Conservation (phyloP, 2,113 vertebrate species). For the Collichthys lucidus region DNA sequence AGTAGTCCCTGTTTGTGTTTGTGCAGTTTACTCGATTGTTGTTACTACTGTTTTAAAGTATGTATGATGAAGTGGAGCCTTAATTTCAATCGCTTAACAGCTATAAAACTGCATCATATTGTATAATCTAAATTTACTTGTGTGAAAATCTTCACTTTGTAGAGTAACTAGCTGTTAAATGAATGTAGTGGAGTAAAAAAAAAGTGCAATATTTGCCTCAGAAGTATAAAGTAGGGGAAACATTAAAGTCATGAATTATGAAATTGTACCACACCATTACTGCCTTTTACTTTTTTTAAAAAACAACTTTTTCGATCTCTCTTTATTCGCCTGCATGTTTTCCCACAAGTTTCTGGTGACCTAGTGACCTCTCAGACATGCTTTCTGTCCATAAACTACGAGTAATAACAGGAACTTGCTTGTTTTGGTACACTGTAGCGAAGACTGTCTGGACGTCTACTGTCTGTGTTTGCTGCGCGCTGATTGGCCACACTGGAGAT, state of each 20-base stretch:
- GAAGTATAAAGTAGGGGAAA: background rate
- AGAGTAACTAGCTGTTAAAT: background rate
- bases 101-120: background rate
- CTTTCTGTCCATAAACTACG: slow-evolving; percentile 23
- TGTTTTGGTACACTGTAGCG: slow-evolving; percentile 63
- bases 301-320: no score
- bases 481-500: slow-evolving; percentile 33
- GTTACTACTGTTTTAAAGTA: background rate
- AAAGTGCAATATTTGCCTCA: background rate
- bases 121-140: no score
- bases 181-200: no score
- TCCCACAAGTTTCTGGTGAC: no score
- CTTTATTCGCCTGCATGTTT: background rate
- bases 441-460: slow-evolving; percentile 57
- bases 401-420: slow-evolving; percentile 44
- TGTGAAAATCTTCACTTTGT: background rate
- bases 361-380: background rate
- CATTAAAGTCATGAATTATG: background rate
- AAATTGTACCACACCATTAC: no score
- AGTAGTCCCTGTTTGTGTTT: background rate
- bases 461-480: slow-evolving; percentile 65
- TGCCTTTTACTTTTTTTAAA: no score
- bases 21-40: background rate
- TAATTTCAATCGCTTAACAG: background rate
- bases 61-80: background rate